Base-by-base conservation (phyloP, 2,888 invertebrate species). In the Ichneumoninae sp. region DNA sequence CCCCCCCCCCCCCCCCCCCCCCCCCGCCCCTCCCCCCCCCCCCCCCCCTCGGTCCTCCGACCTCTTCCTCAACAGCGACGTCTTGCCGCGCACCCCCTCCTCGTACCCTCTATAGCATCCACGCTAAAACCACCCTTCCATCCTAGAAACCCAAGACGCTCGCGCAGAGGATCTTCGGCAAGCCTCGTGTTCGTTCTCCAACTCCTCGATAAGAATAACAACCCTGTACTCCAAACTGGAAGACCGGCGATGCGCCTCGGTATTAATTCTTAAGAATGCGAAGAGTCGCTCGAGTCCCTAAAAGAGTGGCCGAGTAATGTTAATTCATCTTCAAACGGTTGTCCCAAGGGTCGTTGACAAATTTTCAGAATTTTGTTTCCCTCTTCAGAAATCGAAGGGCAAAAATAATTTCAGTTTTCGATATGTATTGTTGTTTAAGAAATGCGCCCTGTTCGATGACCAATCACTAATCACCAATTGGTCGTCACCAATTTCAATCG, bases 111-210 rank as follows among this genome's bases (percentile, higher is more conserved):
- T 36, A 76, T 71, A 79, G 57, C 72, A 66, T 44, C 50, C 47
- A 54, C 77, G 44, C 57, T 74, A 76, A 89, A 90, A 88, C 87
- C 88, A 88, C 82, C 87, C 86, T 86, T 80, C 86, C 86, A 86
- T 82, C 54, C 57, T 36, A 40, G 72, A 75, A 81, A 75, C 60
- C 70, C 54, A 82, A 77, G 65, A 74, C 47, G 77, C 72, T 50
- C 50, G 72, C 52, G 70, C 68, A 10, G 66, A 82, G 79, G 75
- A 82, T 82, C 82, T 75, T 84, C 79, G 78, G 57, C 57, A 81
- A 81, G 65, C 66, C 78, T 66, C 84, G 79, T 76, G 79, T 82
- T 82, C 84, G 66, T 84, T 84, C 80, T 82, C 82, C 60, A 80
- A 83, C 68, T 81, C 26, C 68, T 86, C 78, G 82, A 82, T 78